A percentile compares a stretch with the other conserved stretches of the same genome.
Evolutionary conservation across 2,797 vertebrate genomes (phyloP).

Genomic region (Lepidocolaptes lacrymiger): DNA sequence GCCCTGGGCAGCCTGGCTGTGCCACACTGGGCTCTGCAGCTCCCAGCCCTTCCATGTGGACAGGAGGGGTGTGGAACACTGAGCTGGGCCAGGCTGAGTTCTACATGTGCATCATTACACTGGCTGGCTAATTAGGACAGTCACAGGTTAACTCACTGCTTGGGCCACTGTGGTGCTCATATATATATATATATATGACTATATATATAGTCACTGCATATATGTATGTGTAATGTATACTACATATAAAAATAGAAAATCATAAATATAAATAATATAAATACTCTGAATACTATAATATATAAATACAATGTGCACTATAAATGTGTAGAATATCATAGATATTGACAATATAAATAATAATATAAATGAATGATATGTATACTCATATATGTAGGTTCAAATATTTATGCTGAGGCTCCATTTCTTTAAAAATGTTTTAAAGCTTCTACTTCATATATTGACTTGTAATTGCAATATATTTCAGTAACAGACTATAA

Average conservation of each 20-base stretch:
- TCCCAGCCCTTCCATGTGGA: not conserved
- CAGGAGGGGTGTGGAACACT: not conserved
- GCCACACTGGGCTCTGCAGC: not conserved
- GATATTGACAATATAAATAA: not conserved
- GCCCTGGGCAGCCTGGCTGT: not conserved
- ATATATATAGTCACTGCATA: no score
- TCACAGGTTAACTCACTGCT: not conserved
- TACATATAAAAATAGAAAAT: not conserved
- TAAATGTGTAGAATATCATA: not conserved
- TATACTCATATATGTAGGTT: not conserved
- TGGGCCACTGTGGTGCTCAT: not conserved
- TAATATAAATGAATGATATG: not conserved
- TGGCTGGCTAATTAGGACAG: not conserved
- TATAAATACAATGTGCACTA: not conserved
- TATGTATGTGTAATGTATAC: fast-evolving
- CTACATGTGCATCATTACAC: not conserved
- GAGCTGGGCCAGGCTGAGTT: not conserved
- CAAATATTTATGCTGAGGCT: not conserved
- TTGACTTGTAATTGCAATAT: not conserved
- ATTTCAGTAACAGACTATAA: not conserved
- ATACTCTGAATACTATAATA: not conserved
- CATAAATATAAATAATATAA: not conserved
- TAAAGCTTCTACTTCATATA: not conserved
- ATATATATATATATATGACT: not conserved
- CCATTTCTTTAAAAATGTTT: no score